These are phyloP conservation scores for Spisula solida DNA, from an alignment of 2,888 invertebrate genomes.

Conservation along the genomic window DNA sequence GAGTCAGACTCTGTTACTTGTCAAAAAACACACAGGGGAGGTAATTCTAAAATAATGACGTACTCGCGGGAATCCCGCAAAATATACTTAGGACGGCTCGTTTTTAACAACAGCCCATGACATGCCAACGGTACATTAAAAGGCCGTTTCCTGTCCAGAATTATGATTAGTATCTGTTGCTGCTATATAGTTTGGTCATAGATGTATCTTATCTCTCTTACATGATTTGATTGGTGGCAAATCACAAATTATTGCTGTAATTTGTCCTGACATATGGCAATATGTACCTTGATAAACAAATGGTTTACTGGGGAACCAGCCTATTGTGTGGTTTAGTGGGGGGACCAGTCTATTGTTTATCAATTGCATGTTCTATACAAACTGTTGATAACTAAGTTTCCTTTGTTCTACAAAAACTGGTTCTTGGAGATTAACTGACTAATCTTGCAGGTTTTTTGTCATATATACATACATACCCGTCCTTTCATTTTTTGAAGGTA, in stretches of 20 bases:
- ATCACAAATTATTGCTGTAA: constrained; percentile 19
- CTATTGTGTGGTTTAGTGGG: background rate
- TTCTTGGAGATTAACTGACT: too few species aligned
- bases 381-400: background rate
- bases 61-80: constrained; percentile 55
- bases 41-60: constrained; percentile 59
- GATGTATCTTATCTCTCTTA: background rate
- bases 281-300: constrained; percentile 27
- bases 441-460: too few species aligned
- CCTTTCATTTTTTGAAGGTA: too few species aligned
- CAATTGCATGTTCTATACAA: background rate
- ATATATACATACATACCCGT: too few species aligned
- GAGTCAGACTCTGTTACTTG: constrained; percentile 69
- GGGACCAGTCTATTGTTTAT: background rate
- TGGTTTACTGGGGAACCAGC: background rate
- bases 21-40: constrained; percentile 66
- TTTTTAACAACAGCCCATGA: constrained; percentile 59
- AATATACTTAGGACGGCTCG: constrained; percentile 62
- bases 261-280: constrained; percentile 7
- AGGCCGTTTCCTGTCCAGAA: constrained; percentile 50
- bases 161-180: constrained; percentile 62
- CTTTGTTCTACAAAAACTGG: background rate
- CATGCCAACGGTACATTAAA: constrained; percentile 70
- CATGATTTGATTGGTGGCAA: constrained; percentile 26
- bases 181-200: background rate